These are phyloP conservation scores for Pissodes strobi DNA, from an alignment of 1,140 invertebrate species.

Conservation along the genomic window DNA sequence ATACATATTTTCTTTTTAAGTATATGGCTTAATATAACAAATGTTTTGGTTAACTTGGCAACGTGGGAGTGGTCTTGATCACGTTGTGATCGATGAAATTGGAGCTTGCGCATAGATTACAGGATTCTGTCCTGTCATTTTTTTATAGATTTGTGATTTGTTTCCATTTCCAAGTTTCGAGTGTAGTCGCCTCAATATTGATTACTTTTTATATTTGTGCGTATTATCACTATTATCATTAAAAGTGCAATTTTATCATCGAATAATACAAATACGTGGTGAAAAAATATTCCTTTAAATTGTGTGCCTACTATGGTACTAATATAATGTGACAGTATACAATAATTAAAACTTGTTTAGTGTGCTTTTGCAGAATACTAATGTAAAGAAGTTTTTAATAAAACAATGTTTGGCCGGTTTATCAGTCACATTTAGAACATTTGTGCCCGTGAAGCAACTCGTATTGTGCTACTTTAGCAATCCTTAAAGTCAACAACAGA, in stretches of 20 bases:
- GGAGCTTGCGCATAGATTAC: too few relatives aligned
- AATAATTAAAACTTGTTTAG: conserved; percentile 1
- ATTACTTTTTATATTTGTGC: conserved; percentile 31
- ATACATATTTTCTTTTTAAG: too few relatives aligned
- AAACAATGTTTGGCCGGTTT: conserved; percentile 13
- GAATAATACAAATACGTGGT: neutral
- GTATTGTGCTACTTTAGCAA: conserved; percentile 8
- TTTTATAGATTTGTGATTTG: conserved; percentile 30
- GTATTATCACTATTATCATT: conserved; percentile 10
- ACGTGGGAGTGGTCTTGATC: too few relatives aligned
- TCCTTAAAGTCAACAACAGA: conserved; percentile 8
- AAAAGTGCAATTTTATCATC: neutral
- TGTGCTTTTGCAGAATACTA: conserved; percentile 1
- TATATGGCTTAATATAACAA: too few relatives aligned
- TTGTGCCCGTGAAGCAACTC: neutral
- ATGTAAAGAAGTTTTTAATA: neutral
- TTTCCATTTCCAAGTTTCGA: conserved; percentile 23
- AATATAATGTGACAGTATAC: conserved; percentile 10
- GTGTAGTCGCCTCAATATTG: conserved; percentile 27
- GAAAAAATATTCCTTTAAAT: neutral
- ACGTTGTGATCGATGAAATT: too few relatives aligned
- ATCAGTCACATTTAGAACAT: neutral
- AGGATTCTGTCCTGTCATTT: conserved; percentile 24
- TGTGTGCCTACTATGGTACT: neutral
- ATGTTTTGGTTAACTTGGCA: too few relatives aligned